phyloP scores from a whole-genome alignment of 2,797 vertebrate genomes.

The Coregonus suidteri region DNA sequence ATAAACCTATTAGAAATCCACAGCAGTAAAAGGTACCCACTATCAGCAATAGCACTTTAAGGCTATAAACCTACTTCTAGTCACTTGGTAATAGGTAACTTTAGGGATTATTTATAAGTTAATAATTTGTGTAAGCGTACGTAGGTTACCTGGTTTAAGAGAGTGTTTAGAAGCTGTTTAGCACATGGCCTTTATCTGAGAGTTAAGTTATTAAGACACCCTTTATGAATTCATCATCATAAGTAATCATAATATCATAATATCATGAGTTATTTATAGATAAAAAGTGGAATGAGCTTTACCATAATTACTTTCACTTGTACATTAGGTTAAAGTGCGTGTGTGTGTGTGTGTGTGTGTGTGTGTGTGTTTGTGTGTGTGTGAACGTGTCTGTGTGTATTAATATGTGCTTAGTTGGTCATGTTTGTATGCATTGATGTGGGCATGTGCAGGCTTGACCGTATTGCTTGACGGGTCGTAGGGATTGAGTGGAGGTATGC shows the following conservation, averaged over 20 bases:
- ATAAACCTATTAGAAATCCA: background rate
- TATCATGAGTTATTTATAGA: background rate
- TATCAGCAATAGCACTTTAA: background rate
- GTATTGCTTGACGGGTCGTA: background rate
- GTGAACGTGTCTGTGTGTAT: no score
- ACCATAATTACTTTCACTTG: no score
- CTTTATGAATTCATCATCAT: background rate
- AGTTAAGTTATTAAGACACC: no score
- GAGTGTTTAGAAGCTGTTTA: background rate
- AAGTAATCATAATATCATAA: background rate
- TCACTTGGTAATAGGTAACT: background rate
- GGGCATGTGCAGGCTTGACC: background rate
- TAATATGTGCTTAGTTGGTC: no score
- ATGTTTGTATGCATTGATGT: conserved; percentile 24
- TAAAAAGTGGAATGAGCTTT: background rate
- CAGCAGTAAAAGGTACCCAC: background rate
- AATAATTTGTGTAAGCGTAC: background rate
- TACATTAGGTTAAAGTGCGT: no score
- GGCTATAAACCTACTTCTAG: background rate
- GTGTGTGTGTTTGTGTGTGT: no score
- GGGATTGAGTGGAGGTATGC: no score
- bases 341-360: no score
- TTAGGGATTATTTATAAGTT: background rate
- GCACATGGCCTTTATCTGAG: background rate
- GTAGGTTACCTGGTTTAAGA: no score